phyloP scores from a whole-genome alignment of 2,113 vertebrate genomes.

The Ptychochromis oligacanthus region DNA sequence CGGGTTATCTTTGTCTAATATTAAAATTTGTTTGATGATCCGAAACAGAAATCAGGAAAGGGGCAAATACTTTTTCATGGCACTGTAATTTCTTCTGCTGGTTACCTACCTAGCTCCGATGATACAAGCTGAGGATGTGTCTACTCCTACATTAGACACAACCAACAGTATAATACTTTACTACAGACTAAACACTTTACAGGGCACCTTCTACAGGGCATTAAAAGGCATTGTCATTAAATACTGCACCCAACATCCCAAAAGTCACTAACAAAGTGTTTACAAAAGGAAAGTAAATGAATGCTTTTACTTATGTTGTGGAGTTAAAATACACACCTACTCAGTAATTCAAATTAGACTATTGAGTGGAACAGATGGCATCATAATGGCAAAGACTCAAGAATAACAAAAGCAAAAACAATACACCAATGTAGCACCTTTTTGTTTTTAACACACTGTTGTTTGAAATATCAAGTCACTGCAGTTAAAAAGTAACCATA shows the following conservation, averaged over 20 bases:
- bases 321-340: background rate
- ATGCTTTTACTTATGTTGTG: background rate
- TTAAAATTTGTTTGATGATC: too few relatives aligned
- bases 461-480: background rate
- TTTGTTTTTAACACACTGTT: background rate
- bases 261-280: background rate
- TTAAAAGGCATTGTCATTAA: background rate
- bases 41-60: too few relatives aligned
- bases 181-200: background rate
- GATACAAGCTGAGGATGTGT: background rate
- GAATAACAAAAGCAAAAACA: background rate
- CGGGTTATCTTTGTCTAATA: too few relatives aligned
- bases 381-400: background rate
- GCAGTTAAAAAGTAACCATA: background rate
- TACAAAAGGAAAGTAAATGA: background rate
- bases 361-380: background rate
- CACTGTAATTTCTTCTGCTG: too few relatives aligned
- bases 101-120: background rate
- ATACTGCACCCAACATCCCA: background rate
- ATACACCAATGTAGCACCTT: background rate
- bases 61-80: too few relatives aligned
- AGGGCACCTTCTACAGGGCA: background rate
- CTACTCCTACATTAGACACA: background rate
- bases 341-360: background rate
- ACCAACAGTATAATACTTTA: background rate